Evolutionary conservation across 1,140 invertebrate genomes (phyloP), one percentile per base, ranked within the genome.

Genomic region (Drosophila bipectinata): DNA sequence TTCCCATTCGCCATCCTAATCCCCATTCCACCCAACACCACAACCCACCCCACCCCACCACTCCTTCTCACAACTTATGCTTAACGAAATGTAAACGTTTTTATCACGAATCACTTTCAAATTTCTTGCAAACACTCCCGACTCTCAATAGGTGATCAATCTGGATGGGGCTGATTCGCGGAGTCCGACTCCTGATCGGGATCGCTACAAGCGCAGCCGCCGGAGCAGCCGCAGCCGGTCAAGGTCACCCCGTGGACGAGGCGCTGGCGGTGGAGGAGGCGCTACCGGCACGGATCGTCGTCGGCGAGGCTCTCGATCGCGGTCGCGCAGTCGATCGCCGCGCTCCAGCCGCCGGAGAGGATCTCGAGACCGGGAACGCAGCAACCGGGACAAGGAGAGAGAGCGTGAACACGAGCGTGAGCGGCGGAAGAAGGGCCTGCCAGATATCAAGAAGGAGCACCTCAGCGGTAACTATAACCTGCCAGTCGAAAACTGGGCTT

Each of bases 401-500:
- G 96, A 98, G 77, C 94, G 94, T 4, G 96, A 97, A 81, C 95
- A 95, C 76, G 94, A 96, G 81, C 93, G 95, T 79, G 96, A 97
- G 90, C 93, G 98, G 47, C 95, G 96, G 76, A 97, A 97, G 92
- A 95, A 97, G 87, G 98, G 98, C 18, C 92, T 99, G 45, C 98
- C 98, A 8, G 94, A 96, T 0, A 94, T 98, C 44, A 96, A 96
- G 84, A 96, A 96, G 82, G 96, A 98, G 63, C 95, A 97, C 93
- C 92, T 97, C 49, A 96, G 95, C 92, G 96, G 96, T 97, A 93
- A 92, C 48, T 90, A 88, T 90, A 12, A 10, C 39, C 6, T 9
- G 2, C 5, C 18, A 30, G n/a, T 53, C 12, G 18, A 7, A 30
- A 49, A 41, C 15, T 34, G 45, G 59, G 8, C 1, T 51, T 26